Percentiles rank a stretch among this genome's conserved stretches.
Conservation (phyloP, 2,888 invertebrate species). For the Zhuqinia jingwanae region DNA sequence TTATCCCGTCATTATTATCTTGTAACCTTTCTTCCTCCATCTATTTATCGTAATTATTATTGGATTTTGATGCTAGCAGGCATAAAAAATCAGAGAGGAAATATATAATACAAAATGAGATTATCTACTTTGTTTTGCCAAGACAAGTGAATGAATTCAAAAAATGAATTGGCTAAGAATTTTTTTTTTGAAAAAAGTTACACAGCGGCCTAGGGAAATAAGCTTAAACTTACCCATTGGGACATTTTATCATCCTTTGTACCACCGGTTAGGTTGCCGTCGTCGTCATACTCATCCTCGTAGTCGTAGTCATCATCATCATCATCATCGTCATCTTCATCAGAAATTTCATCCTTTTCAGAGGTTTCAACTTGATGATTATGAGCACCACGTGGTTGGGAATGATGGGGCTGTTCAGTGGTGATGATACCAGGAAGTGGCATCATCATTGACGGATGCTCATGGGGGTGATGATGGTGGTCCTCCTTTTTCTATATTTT, state of each 20-base stretch:
- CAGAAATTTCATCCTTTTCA: neutral
- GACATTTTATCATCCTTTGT: neutral
- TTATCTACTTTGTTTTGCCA: neutral
- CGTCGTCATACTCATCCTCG: neutral
- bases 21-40: constrained; percentile 9
- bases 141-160: neutral
- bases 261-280: neutral
- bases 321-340: neutral
- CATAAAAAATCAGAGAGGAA: neutral
- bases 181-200: neutral
- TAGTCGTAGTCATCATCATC: neutral
- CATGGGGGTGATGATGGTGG: neutral
- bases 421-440: constrained; percentile 17
- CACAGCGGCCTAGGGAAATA: neutral
- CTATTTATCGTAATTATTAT: constrained; percentile 29
- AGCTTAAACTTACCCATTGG: constrained; percentile 17
- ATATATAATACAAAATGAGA: neutral
- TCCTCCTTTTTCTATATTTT: neutral
- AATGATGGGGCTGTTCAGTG: neutral
- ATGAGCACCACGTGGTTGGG: neutral
- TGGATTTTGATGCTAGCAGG: constrained; percentile 30
- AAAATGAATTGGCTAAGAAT: neutral
- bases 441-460: neutral
- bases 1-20: constrained; percentile 29
- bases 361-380: neutral